Evolutionary conservation across 2,888 invertebrate genomes (phyloP), one percentile per base, ranked within the genome.

Genomic region (Pammene fasciana): DNA sequence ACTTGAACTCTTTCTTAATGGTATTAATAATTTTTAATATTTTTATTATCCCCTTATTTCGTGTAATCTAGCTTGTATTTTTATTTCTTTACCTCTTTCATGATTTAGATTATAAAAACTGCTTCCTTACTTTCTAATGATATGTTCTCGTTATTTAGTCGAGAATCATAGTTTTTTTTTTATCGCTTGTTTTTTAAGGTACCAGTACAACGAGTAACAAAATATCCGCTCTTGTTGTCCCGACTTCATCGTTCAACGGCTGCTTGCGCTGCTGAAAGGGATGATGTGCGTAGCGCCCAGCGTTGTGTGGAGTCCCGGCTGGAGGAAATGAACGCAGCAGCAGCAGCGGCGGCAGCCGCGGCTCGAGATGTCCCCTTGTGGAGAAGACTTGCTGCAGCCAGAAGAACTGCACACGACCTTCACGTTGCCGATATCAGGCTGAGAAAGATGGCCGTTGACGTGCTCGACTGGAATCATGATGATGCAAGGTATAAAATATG

Each of bases 1-100:
- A 98, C 87, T 94, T 99, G 59, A 98, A 98, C 90, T 98, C 99
- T n/a, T 99, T 99, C 90, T 94, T 99, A 67, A 99, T 99, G 98
- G 98, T 97, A 86, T n/a, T 54, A 5, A 13, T n/a, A n/a, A n/a
- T n/a, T n/a, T 52, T 6, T 34, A 13, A 54, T 34, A 8, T 54
- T n/a, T 11, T 54, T 54, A 54, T 34, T 34, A 34, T 13, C n/a
- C 6, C 0, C 7, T 10, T 9, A 34, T 5, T 16, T 16, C 18
- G 18, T 9, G 6, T 4, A 4, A 50, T 45, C 1, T 26, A 26
- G 38, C 45, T 45, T 45, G 6, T 45, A 6, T 48, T 14, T 45
- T 45, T 45, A 6, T 48, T 14, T n/a, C n/a, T 34, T 43, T 26
- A 1, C 2, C 4, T 26, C 4, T 26, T 26, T 26, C 26, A 26